These are phyloP conservation scores for Coecobrya sp. DNA, from an alignment of 2,888 invertebrate species.

Conservation along the genomic window DNA sequence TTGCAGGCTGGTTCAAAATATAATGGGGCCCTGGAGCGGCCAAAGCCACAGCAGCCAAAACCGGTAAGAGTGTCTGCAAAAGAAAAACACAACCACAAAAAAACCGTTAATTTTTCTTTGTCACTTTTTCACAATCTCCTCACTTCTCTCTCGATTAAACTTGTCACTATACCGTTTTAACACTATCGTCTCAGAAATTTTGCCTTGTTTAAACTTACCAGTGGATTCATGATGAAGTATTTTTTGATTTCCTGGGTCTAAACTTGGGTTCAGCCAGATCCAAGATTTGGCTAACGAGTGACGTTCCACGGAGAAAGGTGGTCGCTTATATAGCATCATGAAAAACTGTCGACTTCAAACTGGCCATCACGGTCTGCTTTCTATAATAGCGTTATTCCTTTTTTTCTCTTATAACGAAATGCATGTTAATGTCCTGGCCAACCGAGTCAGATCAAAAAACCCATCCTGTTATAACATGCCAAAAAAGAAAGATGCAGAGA, in stretches of 20 bases:
- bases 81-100: constrained; percentile 1
- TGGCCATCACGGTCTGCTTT: neutral
- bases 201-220: constrained; percentile 80
- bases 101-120: neutral
- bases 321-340: constrained; percentile 75
- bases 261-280: constrained; percentile 59
- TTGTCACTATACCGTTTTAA: neutral
- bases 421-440: constrained; percentile 7
- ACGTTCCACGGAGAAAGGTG: constrained; percentile 70
- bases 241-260: constrained; percentile 55
- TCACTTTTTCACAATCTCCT: too few relatives aligned
- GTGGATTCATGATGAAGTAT: constrained; percentile 83
- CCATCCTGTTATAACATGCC: constrained; percentile 2
- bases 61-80: constrained; percentile 82
- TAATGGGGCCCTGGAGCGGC: constrained; percentile 79
- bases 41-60: constrained; percentile 84
- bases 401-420: neutral
- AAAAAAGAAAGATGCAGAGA: neutral
- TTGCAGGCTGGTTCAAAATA: constrained; percentile 47
- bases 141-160: neutral
- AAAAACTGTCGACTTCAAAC: constrained; percentile 50
- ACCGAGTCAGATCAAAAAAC: neutral
- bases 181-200: constrained; percentile 23
- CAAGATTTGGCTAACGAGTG: constrained; percentile 76
- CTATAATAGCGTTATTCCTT: neutral